Conservation (phyloP, 2,888 invertebrate species). For the Aporophyla lueneburgensis region DNA sequence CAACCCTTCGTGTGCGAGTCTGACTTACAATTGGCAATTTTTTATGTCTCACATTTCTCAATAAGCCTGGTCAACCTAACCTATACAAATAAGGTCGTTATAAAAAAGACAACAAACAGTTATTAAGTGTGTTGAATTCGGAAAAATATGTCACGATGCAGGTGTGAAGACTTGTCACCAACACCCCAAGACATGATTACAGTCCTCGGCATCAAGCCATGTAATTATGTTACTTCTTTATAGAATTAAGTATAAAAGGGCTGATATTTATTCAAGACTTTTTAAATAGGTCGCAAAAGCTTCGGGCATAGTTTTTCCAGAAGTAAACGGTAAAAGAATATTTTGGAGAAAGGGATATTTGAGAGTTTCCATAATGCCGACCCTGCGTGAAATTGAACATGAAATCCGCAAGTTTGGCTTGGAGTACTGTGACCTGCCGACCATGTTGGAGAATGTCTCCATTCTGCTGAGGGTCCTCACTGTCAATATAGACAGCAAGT, state of each 20-base stretch:
- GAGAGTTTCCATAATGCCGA: not conserved
- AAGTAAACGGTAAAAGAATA: not conserved
- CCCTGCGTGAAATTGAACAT: constrained; percentile 38
- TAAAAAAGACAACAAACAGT: constrained; percentile 42
- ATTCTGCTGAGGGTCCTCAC: constrained; percentile 66
- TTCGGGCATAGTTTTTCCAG: not conserved
- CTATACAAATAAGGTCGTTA: constrained; percentile 23
- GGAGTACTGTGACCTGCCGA: constrained; percentile 69
- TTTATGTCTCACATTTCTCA: not conserved
- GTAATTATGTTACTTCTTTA: constrained; percentile 9
- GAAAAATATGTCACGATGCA: constrained; percentile 48
- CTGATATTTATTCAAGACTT: not conserved
- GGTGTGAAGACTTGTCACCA: constrained; percentile 37
- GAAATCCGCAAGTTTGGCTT: constrained; percentile 66
- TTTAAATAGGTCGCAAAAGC: not conserved
- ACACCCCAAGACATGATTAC: constrained; percentile 29
- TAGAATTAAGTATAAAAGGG: constrained; percentile 20
- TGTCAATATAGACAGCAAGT: constrained; percentile 68
- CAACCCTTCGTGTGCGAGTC: too few relatives aligned
- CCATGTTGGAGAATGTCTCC: constrained; percentile 70
- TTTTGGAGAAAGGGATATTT: not conserved
- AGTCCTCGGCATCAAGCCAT: constrained; percentile 1
- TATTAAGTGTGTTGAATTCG: constrained; percentile 45
- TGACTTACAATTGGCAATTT: too few relatives aligned
- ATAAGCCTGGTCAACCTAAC: not conserved